These are phyloP conservation scores for Drosophila fungiperda DNA, from an alignment of 2,888 invertebrate species.

Conservation along the genomic window DNA sequence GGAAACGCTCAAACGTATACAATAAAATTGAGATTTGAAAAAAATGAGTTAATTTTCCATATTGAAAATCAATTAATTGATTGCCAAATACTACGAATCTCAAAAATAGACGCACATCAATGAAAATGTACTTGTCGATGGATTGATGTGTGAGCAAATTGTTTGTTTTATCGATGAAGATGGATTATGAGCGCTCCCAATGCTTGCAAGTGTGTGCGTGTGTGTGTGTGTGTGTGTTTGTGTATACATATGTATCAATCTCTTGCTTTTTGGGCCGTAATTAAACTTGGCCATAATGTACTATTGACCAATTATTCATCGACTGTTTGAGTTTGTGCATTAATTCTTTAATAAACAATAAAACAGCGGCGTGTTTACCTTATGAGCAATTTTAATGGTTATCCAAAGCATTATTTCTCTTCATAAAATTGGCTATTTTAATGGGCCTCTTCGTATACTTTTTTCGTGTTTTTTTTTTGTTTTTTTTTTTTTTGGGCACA, in stretches of 20 bases:
- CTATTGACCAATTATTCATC: slow-evolving; percentile 70
- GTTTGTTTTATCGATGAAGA: slow-evolving; percentile 79
- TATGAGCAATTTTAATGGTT: slow-evolving; percentile 71
- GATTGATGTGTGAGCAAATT: slow-evolving; percentile 73
- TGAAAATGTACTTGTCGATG: slow-evolving; percentile 64
- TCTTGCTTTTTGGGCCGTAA: slow-evolving; percentile 32
- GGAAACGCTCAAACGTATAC: slow-evolving; percentile 56
- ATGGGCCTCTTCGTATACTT: slow-evolving; percentile 43
- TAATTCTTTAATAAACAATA: slow-evolving; percentile 77
- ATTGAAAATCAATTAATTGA: slow-evolving; percentile 77
- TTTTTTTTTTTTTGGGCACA: slow-evolving; percentile 33
- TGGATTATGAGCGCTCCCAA: slow-evolving; percentile 70
- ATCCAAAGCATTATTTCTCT: slow-evolving; percentile 43
- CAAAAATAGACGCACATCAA: slow-evolving; percentile 49
- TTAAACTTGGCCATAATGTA: slow-evolving; percentile 33
- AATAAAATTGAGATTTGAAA: slow-evolving; percentile 12
- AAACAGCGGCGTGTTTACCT: slow-evolving; percentile 72
- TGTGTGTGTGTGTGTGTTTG: background rate
- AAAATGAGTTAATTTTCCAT: slow-evolving; percentile 49
- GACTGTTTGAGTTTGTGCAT: slow-evolving; percentile 46
- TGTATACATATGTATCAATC: slow-evolving; percentile 1
- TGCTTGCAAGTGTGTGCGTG: background rate
- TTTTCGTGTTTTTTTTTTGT: slow-evolving; percentile 3
- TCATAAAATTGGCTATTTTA: slow-evolving; percentile 60
- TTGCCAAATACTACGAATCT: slow-evolving; percentile 67